These are phyloP conservation scores for Ptyas mucosa DNA, from an alignment of 2,113 vertebrate genomes.

Conservation along the genomic window DNA sequence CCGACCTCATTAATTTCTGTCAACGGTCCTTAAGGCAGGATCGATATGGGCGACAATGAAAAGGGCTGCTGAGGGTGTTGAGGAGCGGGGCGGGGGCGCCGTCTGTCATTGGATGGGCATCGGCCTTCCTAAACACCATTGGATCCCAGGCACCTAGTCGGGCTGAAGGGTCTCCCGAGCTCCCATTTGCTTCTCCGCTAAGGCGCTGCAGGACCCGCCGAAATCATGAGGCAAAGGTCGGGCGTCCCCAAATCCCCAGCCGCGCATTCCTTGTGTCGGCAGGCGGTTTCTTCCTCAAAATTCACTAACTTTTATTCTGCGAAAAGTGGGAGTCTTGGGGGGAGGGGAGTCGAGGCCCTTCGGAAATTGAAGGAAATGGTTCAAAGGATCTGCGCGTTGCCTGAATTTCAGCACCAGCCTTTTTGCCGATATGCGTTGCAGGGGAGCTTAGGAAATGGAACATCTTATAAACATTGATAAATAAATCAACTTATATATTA, in stretches of 20 bases:
- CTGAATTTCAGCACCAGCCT: not conserved
- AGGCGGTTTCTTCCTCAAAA: not conserved
- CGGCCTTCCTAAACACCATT: not conserved
- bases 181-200: not conserved
- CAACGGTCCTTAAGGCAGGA: conserved; percentile 82
- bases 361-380: not conserved
- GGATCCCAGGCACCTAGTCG: not conserved
- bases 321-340: not conserved
- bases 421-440: not conserved
- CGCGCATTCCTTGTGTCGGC: not conserved
- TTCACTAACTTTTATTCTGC: not conserved
- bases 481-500: not conserved
- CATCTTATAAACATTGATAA: not conserved
- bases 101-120: not conserved
- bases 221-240: not conserved
- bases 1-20: conserved; percentile 85
- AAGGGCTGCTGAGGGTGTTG: conserved; percentile 56
- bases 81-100: conserved; percentile 22
- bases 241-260: not conserved
- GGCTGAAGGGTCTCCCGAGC: not conserved
- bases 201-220: not conserved
- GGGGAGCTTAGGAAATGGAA: not conserved
- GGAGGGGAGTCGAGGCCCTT: not conserved
- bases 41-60: conserved; percentile 84
- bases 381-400: not conserved